These are phyloP conservation scores for Cyrtonyx montezumae DNA, from an alignment of 2,113 vertebrate species.

Conservation along the genomic window DNA sequence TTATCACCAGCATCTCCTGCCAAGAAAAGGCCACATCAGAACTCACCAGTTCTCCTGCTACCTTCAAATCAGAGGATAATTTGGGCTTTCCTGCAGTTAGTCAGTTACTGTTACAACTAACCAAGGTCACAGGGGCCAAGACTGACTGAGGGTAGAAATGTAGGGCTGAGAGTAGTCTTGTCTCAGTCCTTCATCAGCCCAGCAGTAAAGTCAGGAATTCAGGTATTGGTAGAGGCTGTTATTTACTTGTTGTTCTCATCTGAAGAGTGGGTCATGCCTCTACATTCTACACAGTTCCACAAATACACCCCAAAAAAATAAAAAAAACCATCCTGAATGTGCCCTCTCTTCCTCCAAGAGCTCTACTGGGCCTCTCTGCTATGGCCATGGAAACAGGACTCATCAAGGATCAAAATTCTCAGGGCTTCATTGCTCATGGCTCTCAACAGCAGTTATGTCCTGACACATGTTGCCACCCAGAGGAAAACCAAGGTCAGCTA, in stretches of 20 bases:
- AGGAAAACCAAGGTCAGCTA: neutral
- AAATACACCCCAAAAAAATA: neutral
- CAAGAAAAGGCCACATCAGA: neutral
- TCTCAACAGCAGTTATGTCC: neutral
- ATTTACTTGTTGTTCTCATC: neutral
- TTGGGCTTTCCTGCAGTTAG: neutral
- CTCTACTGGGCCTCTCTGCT: neutral
- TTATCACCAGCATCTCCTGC: neutral
- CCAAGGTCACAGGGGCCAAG: accelerated
- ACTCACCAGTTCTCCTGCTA: neutral
- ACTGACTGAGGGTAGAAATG: neutral
- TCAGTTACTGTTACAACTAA: neutral
- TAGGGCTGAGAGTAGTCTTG: neutral
- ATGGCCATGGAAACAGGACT: neutral
- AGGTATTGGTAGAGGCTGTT: neutral
- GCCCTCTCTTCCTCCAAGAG: neutral
- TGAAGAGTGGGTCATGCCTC: neutral
- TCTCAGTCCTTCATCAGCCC: neutral
- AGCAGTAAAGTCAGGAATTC: neutral
- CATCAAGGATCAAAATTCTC: neutral
- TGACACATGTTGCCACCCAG: neutral
- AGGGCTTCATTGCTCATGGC: neutral
- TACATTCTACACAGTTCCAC: neutral
- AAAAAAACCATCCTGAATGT: neutral
- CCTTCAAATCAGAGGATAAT: neutral